Base-by-base conservation (phyloP, 2,113 vertebrate species). In the Crotalus tigris region DNA sequence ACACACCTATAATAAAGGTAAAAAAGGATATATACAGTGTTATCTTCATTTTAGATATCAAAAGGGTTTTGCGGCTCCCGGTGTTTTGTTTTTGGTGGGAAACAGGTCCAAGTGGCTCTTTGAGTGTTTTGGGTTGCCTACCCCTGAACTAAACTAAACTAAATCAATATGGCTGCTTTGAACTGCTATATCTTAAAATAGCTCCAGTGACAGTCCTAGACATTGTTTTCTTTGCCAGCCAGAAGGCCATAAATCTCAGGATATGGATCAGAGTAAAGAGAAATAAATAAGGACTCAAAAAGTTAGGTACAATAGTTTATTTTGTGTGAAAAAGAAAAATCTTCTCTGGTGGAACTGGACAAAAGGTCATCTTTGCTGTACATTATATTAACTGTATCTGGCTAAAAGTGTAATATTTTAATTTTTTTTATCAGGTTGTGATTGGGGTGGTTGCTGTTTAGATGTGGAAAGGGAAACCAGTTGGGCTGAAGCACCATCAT, bases 361-460 rank as follows among this genome's bases (percentile, higher is more conserved):
- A 61, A 44, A 91, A 86, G 90, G 5, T 75, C 13, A 17, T 55
- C 12, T 92, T 64, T 53, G 39, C 8, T 54, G 24, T 39, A 5
- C 23, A 12, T n/a, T 85, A 7, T 55, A 21, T 15, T 17, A 5
- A 5, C 39, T 87, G 53, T 58, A 10, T 49, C 19, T 64, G 19
- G 17, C 53, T 92, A 33, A 75, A 88, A 33, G 3, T 33, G 24
- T 44, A 3, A 0, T 44, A 17, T 17, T 49, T 49, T 6, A 51
- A 49, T 49, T 49, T 92, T 92, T 95, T 95, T 92, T 95, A 92
- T 89, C 88, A 92, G 88, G 95, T 10, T 9, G 91, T 93, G 4
- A 91, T 26, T 97, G 91, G 92, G 0, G 1, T 91, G 61, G 39
- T 93, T 29, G 85, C 59, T 17, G 9, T 46, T 57, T 53, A 92